Base-by-base conservation (phyloP, 2,113 vertebrate genomes). In the Coregonus clupeaformis region DNA sequence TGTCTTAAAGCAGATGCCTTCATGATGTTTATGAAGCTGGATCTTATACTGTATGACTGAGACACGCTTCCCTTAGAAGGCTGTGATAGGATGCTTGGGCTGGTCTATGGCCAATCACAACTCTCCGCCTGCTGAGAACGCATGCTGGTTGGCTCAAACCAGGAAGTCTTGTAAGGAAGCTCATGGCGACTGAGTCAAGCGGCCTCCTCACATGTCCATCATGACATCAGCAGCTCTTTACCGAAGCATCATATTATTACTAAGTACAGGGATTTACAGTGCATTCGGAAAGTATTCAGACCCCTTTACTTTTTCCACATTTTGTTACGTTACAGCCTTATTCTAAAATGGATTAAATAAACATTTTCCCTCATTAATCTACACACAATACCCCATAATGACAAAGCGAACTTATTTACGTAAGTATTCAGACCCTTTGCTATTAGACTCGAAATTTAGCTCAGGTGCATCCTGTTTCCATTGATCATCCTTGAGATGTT, bases 201-300 rank as follows among this genome's bases (percentile, higher is more conserved):
- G 79, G 29, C 12, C 16, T 52, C 78, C 80, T 82, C 74, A 72
- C 80, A 24, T 80, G 78, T 75, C 69, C 55, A 1, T 0, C 29
- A 63, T 82, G 84, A 86, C 88, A 87, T 88, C 85, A 81, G 74
- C 81, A 80, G 82, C 88, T 85, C 85, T 65, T 70, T 36, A 80
- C 62, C 75, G 63, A 73, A 80, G 69, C 75, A 7, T 16, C 71
- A 55, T 36, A 24, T 77, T 72, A 13, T 42, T 47, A 42, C 77
- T 22, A 64, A 83, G 49, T 14, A 18, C 69, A 67, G 76, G 70
- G 75, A 80, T 71, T 66, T 73, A 69, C 75, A n/a, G n/a, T n/a
- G n/a, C n/a, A n/a, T n/a, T n/a, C n/a, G n/a, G n/a, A n/a, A n/a
- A n/a, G n/a, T n/a, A n/a, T n/a, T n/a, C n/a, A n/a, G n/a, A n/a